Conservation (phyloP, 2,113 vertebrate species). For the Apteryx owenii region DNA sequence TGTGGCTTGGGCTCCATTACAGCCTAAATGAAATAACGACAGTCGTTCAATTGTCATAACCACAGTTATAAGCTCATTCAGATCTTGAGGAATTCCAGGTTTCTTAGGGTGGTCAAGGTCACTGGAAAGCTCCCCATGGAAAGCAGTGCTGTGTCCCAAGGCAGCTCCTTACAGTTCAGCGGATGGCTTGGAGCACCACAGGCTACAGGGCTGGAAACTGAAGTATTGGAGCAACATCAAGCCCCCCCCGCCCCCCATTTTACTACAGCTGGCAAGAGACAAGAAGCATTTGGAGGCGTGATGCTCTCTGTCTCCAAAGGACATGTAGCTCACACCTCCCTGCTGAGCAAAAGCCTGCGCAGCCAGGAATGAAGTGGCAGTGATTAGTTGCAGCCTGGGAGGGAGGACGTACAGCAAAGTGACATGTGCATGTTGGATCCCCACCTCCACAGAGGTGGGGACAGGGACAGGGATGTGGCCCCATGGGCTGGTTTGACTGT, state of each 20-base stretch:
- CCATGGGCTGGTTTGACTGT: not conserved
- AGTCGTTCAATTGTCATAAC: not conserved
- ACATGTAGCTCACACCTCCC: not conserved
- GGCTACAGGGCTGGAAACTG: not conserved
- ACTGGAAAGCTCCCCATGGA: not conserved
- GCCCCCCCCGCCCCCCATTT: not conserved
- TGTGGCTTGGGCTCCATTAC: not conserved
- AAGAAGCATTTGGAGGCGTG: not conserved
- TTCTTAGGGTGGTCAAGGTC: not conserved
- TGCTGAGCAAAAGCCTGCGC: not conserved
- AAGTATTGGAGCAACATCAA: not conserved
- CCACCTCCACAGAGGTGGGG: accelerated
- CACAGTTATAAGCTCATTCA: not conserved
- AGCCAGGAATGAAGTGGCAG: not conserved
- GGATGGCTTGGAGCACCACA: not conserved
- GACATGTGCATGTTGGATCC: not conserved
- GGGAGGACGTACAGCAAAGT: not conserved
- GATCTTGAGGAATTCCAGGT: not conserved
- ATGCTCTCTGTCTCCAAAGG: not conserved
- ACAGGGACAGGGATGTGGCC: accelerated
- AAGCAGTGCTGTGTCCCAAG: not conserved
- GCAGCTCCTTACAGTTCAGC: not conserved
- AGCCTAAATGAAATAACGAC: not conserved
- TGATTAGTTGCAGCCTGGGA: not conserved
- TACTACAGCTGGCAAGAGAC: not conserved